phyloP scores from a whole-genome alignment of 2,888 invertebrate species.

The Dasysyrphus tricinctus region DNA sequence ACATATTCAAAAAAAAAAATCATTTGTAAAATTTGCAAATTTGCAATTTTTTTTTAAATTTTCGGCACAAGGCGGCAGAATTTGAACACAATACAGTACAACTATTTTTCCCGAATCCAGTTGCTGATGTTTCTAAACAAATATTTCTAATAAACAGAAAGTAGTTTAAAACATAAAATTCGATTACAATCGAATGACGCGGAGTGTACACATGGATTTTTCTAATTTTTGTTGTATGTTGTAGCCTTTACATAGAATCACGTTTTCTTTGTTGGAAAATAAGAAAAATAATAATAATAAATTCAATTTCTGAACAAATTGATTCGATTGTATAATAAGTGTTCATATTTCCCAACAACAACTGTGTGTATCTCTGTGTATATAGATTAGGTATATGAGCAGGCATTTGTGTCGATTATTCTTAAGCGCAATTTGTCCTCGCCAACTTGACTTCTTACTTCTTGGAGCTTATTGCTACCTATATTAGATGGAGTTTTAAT shows the following conservation, averaged over 20 bases:
- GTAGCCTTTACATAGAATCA: not conserved
- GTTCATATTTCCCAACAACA: slow-evolving; percentile 6
- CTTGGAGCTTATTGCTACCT: not conserved
- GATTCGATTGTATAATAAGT: slow-evolving; percentile 32
- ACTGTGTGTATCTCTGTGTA: too few relatives aligned
- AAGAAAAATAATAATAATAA: slow-evolving; percentile 21
- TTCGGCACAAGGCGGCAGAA: too few relatives aligned
- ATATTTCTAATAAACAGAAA: too few relatives aligned
- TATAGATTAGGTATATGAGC: slow-evolving; percentile 7
- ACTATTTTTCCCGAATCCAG: too few relatives aligned
- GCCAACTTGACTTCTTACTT: slow-evolving; percentile 21
- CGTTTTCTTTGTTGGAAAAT: not conserved
- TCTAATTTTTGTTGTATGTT: not conserved
- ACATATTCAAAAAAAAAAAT: too few relatives aligned
- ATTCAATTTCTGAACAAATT: slow-evolving; percentile 33
- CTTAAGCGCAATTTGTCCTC: slow-evolving; percentile 54
- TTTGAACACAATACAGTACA: too few relatives aligned
- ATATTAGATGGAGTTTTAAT: slow-evolving; percentile 14
- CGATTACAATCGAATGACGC: not conserved
- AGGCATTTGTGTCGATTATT: slow-evolving; percentile 34
- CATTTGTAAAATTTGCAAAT: too few relatives aligned
- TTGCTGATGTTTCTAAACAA: too few relatives aligned
- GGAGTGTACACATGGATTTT: slow-evolving; percentile 12
- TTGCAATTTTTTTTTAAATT: too few relatives aligned
- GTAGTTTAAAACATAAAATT: too few relatives aligned